phyloP scores from a whole-genome alignment of 2,113 vertebrate genomes.

The Romanogobio albipinnatus region DNA sequence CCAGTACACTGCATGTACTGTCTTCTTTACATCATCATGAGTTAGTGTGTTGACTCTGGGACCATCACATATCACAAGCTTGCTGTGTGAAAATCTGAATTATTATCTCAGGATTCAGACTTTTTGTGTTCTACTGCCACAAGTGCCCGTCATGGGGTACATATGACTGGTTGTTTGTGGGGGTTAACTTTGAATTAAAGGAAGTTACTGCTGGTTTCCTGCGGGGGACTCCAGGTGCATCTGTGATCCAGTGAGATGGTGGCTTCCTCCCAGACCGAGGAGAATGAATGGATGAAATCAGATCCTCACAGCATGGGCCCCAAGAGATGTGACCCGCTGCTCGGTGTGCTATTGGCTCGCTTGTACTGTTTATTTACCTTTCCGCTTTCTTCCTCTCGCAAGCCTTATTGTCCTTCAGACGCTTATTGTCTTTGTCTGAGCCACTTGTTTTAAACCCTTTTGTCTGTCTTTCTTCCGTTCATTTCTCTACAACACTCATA shows the following conservation, averaged over 20 bases:
- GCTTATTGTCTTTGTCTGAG: conserved; percentile 1
- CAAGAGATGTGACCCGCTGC: conserved; percentile 62
- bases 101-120: not conserved
- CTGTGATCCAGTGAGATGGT: conserved; percentile 65
- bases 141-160: conserved; percentile 50
- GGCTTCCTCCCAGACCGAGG: conserved; percentile 72
- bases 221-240: conserved; percentile 71
- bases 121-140: conserved; percentile 8
- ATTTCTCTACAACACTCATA: not conserved
- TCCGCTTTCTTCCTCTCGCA: conserved; percentile 45
- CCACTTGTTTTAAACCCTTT: conserved; percentile 25
- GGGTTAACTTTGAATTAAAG: conserved; percentile 66
- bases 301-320: conserved; percentile 66
- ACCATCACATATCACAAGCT: not conserved
- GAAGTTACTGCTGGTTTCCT: conserved; percentile 77
- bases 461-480: not conserved
- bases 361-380: conserved; percentile 55
- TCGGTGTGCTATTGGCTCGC: conserved; percentile 38
- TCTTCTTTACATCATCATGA: conserved; percentile 3
- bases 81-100: not conserved
- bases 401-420: conserved; percentile 42
- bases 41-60: not conserved
- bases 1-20: not conserved
- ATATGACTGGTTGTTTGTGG: conserved; percentile 65
- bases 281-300: conserved; percentile 74